Conservation (phyloP, 2,797 vertebrate genomes). For the Enteromius argenteus region DNA sequence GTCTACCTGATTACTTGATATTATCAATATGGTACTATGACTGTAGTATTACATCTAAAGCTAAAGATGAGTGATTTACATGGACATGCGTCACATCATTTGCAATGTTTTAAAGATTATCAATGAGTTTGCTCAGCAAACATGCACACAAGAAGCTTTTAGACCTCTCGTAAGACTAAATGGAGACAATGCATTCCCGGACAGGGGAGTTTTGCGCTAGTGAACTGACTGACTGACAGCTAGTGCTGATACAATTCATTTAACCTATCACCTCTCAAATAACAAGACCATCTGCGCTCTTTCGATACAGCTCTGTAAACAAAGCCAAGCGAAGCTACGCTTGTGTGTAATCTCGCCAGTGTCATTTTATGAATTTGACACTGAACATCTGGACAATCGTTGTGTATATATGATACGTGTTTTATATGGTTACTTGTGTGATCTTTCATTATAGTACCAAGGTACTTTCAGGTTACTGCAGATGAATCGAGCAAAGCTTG, state of each 20-base stretch:
- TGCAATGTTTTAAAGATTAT: neutral
- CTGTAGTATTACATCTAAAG: neutral
- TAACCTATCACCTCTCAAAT: constrained; percentile 57
- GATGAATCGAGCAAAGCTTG: neutral
- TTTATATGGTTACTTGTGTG: neutral
- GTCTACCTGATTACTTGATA: neutral
- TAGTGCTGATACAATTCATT: constrained; percentile 58
- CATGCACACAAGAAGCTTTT: constrained; percentile 30
- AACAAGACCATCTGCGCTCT: constrained; percentile 59
- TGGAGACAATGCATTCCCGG: constrained; percentile 38
- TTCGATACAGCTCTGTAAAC: constrained; percentile 60
- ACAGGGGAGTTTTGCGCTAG: constrained; percentile 32
- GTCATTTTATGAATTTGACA: constrained; percentile 33
- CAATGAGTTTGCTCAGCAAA: constrained; percentile 25
- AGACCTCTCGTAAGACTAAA: constrained; percentile 32
- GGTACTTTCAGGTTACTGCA: neutral
- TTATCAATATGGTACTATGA: neutral
- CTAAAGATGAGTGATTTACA: constrained; percentile 18
- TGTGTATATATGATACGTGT: neutral
- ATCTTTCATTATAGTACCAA: neutral
- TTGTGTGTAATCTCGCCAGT: constrained; percentile 21
- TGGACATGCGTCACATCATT: neutral
- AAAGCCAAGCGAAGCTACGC: constrained; percentile 32
- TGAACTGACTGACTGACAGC: constrained; percentile 40
- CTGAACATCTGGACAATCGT: constrained; percentile 12